Evolutionary conservation across 2,888 invertebrate genomes (phyloP), one percentile per base, ranked within the genome.

Genomic region (Idaea aversata): DNA sequence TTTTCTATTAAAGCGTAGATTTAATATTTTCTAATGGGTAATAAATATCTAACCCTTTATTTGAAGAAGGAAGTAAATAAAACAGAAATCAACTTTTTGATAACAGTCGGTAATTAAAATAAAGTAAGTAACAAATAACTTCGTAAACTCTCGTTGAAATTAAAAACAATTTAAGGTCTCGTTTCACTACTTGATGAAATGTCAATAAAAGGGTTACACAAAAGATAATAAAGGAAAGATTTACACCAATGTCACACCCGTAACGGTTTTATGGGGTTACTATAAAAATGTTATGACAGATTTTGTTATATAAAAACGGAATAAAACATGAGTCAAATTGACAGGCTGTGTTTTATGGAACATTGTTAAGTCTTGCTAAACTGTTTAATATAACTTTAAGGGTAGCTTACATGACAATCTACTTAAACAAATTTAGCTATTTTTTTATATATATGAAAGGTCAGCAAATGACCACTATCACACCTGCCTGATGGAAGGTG

Each of bases 241-340:
- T 81, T 80, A 78, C 79, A 77, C 77, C 78, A 80, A 80, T 82
- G 80, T 79, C 79, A 72, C 71, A 74, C 73, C 76, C 79, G 80
- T 88, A 83, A 87, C 83, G 79, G 71, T 78, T 88, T 88, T 89
- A 89, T 83, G 76, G 79, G 78, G 84, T 85, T 84, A 82, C 87
- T 80, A 87, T 90, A 90, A 89, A 90, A 90, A 87, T 80, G 85
- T 89, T 89, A 90, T 86, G 84, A 80, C 83, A 80, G 70, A 82
- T 77, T 82, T 86, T 82, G 83, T 82, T 82, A 76, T 79, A 83
- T 81, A 81, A 83, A 87, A 84, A 82, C 80, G 83, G 83, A 83
- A 83, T 81, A 83, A 78, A 82, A 80, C 76, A 80, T 76, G 78
- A 78, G 84, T 85, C 83, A 85, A 86, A 83, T 85, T 86, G 87